phyloP scores from a whole-genome alignment of 2,888 invertebrate genomes.

The Eristalinus sepulchralis region DNA sequence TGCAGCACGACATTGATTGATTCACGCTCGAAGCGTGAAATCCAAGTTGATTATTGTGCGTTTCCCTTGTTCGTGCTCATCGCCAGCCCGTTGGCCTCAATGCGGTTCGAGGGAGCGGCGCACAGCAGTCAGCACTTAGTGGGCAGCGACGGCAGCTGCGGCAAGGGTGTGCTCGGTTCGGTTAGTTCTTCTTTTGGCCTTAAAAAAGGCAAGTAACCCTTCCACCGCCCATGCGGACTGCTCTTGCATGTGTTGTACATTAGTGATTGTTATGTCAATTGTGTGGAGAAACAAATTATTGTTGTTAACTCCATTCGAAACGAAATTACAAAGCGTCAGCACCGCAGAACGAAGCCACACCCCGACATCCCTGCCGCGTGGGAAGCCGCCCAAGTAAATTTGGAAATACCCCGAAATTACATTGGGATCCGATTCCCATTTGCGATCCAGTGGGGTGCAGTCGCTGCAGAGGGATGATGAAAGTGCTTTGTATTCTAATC shows the following conservation, averaged over 20 bases:
- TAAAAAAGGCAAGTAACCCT: not conserved
- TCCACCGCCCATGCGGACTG: not conserved
- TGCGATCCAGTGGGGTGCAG: slow-evolving; percentile 34
- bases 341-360: slow-evolving; percentile 45
- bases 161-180: not conserved
- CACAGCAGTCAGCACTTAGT: not conserved
- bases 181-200: not conserved
- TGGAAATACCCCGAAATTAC: slow-evolving; percentile 62
- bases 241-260: slow-evolving; percentile 59
- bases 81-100: not conserved
- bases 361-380: not conserved
- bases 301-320: slow-evolving; percentile 65
- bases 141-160: not conserved
- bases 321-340: slow-evolving; percentile 66
- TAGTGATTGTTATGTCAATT: slow-evolving; percentile 69
- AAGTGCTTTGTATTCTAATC: slow-evolving; percentile 56
- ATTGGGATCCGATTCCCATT: slow-evolving; percentile 60
- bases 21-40: slow-evolving; percentile 46
- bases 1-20: slow-evolving; percentile 59
- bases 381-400: slow-evolving; percentile 57
- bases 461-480: slow-evolving; percentile 36
- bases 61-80: slow-evolving; percentile 8
- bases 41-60: slow-evolving; percentile 55
- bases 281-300: slow-evolving; percentile 68
- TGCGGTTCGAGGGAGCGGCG: not conserved